Conservation (phyloP, 2,888 invertebrate species). For the Petrolisthes manimaculis region DNA sequence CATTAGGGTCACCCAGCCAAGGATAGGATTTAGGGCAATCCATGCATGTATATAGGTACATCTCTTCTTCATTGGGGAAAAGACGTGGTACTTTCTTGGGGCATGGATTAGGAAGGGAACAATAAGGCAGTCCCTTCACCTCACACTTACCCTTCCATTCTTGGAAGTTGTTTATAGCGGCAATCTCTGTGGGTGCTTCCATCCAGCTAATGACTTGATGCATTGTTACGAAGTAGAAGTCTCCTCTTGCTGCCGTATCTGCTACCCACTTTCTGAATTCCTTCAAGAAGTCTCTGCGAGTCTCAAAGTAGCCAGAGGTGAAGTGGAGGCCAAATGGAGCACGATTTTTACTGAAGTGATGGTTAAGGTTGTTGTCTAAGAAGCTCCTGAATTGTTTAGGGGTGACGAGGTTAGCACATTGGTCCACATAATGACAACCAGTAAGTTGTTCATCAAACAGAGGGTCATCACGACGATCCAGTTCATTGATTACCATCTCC, state of each 20-base stretch:
- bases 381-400: conserved; percentile 64
- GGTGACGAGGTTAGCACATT: conserved; percentile 68
- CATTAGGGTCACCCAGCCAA: conserved; percentile 93
- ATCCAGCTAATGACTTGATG: conserved; percentile 93
- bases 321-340: conserved; percentile 87
- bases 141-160: conserved; percentile 97
- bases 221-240: conserved; percentile 85
- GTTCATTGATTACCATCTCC: conserved; percentile 69
- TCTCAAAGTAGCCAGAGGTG: conserved; percentile 95
- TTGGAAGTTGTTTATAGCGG: conserved; percentile 88
- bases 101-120: conserved; percentile 91
- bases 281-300: conserved; percentile 91
- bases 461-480: conserved; percentile 69
- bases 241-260: conserved; percentile 88
- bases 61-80: conserved; percentile 61
- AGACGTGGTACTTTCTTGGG: conserved; percentile 76
- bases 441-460: conserved; percentile 68
- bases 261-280: conserved; percentile 93
- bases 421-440: conserved; percentile 69
- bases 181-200: conserved; percentile 91
- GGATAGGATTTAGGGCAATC: conserved; percentile 96
- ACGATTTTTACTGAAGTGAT: conserved; percentile 91
- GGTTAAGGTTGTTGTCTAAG: conserved; percentile 83
- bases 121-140: conserved; percentile 92
- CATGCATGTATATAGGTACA: conserved; percentile 68